phyloP scores from a whole-genome alignment of 2,113 vertebrate species.

The Petrocephalus microphthalmus region DNA sequence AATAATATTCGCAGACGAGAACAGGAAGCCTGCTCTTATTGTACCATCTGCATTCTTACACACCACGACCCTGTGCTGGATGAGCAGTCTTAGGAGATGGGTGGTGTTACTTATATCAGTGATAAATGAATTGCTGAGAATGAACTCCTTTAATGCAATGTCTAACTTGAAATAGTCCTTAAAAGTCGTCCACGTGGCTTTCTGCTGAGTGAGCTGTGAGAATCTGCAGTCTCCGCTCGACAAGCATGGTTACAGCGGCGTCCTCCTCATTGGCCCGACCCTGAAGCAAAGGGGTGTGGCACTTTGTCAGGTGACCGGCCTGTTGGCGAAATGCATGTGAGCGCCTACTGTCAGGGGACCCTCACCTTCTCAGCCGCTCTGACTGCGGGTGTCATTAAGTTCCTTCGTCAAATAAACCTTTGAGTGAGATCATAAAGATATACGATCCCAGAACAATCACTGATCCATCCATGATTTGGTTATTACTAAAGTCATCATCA shows the following conservation, averaged over 20 bases:
- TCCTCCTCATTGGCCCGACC: background rate
- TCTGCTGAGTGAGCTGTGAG: background rate
- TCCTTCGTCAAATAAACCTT: background rate
- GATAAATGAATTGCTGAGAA: background rate
- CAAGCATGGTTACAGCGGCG: background rate
- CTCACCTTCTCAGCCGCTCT: background rate
- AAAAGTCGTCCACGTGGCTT: background rate
- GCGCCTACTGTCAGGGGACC: background rate
- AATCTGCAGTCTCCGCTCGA: background rate
- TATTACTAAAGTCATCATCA: background rate
- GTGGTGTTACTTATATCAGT: background rate
- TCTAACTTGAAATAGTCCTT: background rate
- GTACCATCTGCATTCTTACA: background rate
- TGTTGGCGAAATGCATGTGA: background rate
- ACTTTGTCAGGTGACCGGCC: background rate
- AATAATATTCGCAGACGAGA: background rate
- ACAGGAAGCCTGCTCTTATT: background rate
- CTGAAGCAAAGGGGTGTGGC: background rate
- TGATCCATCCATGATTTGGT: background rate
- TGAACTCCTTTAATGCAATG: background rate
- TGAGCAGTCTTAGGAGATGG: background rate
- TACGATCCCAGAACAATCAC: background rate
- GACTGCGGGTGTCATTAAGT: background rate
- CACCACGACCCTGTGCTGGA: background rate
- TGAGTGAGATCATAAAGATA: background rate